phyloP scores from a whole-genome alignment of 2,888 invertebrate species.

The Oscheius sp. region DNA sequence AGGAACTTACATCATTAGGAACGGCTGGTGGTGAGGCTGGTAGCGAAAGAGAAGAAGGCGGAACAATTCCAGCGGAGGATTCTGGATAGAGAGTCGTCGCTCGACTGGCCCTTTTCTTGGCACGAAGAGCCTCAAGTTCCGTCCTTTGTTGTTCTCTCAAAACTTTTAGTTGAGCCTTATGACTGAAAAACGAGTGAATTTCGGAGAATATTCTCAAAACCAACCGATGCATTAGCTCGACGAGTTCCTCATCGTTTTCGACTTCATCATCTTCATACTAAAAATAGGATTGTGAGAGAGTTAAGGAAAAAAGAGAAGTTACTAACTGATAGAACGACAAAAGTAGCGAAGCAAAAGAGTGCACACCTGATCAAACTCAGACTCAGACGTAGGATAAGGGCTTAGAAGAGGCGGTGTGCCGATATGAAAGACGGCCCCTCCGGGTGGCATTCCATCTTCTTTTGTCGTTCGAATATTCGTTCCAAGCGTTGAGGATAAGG shows the following conservation, averaged over 20 bases:
- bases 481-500: constrained; percentile 53
- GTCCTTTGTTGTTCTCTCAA: constrained; percentile 45
- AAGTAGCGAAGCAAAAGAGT: too few relatives aligned
- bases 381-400: constrained; percentile 47
- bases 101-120: neutral
- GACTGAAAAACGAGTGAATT: constrained; percentile 42
- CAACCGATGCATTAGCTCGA: too few relatives aligned
- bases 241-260: too few relatives aligned
- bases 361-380: constrained; percentile 41
- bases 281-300: too few relatives aligned
- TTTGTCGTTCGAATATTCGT: constrained; percentile 36
- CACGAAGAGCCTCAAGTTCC: constrained; percentile 43
- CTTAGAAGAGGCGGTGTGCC: constrained; percentile 49
- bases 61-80: neutral
- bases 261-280: neutral
- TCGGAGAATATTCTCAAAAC: neutral
- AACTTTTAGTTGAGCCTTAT: constrained; percentile 42
- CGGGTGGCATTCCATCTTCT: neutral
- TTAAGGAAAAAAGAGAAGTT: neutral
- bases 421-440: constrained; percentile 39
- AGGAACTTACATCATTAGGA: neutral
- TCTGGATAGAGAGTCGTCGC: constrained; percentile 13
- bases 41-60: constrained; percentile 23
- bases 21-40: constrained; percentile 20
- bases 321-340: neutral